Evolutionary conservation across 1,140 invertebrate species (phyloP), one percentile per base, ranked within the genome.

Genomic region (Listronotus oregonensis): DNA sequence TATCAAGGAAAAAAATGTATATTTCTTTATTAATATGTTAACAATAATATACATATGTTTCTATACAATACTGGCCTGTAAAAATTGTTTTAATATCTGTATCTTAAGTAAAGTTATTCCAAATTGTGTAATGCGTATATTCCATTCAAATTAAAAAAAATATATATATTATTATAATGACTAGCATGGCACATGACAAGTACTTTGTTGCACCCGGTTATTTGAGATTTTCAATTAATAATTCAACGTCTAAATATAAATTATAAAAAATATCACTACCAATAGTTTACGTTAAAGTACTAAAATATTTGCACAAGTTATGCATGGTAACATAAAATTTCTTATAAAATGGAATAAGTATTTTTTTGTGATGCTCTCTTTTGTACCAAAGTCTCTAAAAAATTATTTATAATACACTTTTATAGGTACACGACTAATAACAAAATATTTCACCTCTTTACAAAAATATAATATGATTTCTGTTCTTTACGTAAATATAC

Each of bases 21-120:
- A 5, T 12, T 40, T 42, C 40, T 55, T 40, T 11, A 55, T 55
- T 55, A 55, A 55, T 55, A 55, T 60, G 18, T 51, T 54, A 62
- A 52, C 39, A 62, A 54, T 54, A 62, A 62, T 62, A 62, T 62
- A 62, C 50, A 52, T n/a, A n/a, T 31, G n/a, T 52, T 62, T 52
- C 43, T 37, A 52, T 62, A 62, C 56, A 69, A 69, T 69, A 69
- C 67, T 69, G 67, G 67, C 67, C 67, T 51, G 57, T 61, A 65
- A 43, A 64, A 50, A 58, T 57, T 57, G 37, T 50, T 54, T 27
- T 49, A 43, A 11, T 66, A 62, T 63, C 9, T 64, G 46, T 64
- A 39, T 14, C 51, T 46, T 32, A 63, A 15, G 32, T 46, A 54
- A 63, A 34, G 43, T 63, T 63, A 62, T 52, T 52, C 34, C 54